Evolutionary conservation across 2,888 invertebrate genomes (phyloP).

Genomic region (Epiblema foenella): DNA sequence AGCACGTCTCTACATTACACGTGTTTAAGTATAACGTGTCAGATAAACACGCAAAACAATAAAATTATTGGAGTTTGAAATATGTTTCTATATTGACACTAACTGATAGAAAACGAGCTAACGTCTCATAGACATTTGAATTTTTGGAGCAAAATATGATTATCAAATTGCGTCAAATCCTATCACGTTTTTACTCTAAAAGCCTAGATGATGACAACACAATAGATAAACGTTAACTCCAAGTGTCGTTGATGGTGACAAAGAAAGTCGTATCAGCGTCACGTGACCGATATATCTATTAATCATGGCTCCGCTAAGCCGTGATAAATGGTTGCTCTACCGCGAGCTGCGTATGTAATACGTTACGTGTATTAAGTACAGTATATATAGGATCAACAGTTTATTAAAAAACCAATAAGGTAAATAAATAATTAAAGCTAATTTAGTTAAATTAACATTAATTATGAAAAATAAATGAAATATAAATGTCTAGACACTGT

Average conservation of each 20-base stretch:
- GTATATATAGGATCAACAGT: no score
- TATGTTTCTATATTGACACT: no score
- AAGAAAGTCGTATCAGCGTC: conserved; percentile 52
- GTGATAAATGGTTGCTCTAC: conserved; percentile 62
- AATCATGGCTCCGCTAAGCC: conserved; percentile 59
- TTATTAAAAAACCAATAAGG: no score
- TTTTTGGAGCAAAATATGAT: background rate
- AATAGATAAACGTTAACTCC: conserved; percentile 15
- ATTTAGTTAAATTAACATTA: no score
- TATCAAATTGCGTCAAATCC: background rate
- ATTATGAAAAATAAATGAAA: no score
- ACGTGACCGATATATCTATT: conserved; percentile 57
- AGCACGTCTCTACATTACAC: no score
- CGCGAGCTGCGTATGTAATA: background rate
- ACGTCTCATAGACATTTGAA: background rate
- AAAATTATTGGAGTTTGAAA: no score
- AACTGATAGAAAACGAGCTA: background rate
- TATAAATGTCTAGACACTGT: no score
- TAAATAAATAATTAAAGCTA: no score
- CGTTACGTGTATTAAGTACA: background rate
- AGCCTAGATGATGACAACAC: background rate
- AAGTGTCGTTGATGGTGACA: conserved; percentile 46
- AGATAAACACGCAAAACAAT: no score
- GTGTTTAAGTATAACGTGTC: no score
- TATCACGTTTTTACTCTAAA: background rate